Base-by-base conservation (phyloP, 2,888 invertebrate species). In the Pandemis heparana region DNA sequence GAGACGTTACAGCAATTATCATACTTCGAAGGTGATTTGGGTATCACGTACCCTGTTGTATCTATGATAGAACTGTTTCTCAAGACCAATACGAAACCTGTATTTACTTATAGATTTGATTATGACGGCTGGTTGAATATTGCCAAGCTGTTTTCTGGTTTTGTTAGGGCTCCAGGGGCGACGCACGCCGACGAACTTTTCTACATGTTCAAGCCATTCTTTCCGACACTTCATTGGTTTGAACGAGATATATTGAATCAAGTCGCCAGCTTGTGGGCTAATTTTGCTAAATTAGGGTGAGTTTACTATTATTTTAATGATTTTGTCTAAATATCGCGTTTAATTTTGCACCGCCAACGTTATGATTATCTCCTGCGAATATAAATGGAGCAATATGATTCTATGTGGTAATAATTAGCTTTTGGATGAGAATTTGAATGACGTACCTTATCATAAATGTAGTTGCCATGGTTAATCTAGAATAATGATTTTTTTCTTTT, bases 141-240 rank as follows among this genome's bases (percentile, higher is more conserved):
- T 3, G 86, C 88, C 0, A 94, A 94, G 78, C 48, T 83, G 6
- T 67, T 81, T 8, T 89, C 76, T 69, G 89, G 90, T 0, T 90
- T 86, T 70, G 71, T 79, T 12, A 78, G 76, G 1, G 79, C 83
- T n/a, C 87, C 89, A 0, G 94, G 94, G 1, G 92, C 94, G 0
- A 89, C 92, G 0, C 94, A 94, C 66, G 94, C 91, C 0, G 94
- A 94, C 75, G 94, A 94, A n/a, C 71, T 94, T 2, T 94, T 94
- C 76, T 94, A 93, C 73, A 82, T 94, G 76, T 94, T 94, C 73
- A 94, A 88, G 72, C 63, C 84, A 0, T 66, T 87, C 3, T 77
- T 86, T 1, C 79, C 83, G 18, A 80, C 82, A 6, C 63, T 59
- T n/a, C 63, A 70, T 18, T 81, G 84, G 48, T 67, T 85, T 1